Percentiles rank a stretch among this genome's conserved stretches.
Evolutionary conservation across 1,140 invertebrate genomes (phyloP).

Genomic region (Papilio helenus): DNA sequence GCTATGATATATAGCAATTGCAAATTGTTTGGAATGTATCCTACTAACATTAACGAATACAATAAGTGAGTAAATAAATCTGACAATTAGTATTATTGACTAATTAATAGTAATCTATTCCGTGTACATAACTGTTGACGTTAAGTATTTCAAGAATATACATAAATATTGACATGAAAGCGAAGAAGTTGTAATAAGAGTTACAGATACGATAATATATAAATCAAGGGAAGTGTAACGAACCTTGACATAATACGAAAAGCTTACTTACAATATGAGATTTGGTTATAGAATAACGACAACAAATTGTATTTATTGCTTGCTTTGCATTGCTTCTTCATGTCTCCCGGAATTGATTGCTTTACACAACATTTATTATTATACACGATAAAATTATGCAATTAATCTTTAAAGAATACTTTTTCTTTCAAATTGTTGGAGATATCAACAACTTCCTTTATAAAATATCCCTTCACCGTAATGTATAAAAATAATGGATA

Average conservation of each 20-base stretch:
- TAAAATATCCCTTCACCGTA: not conserved
- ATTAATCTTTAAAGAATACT: too few species aligned
- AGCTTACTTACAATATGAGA: not conserved
- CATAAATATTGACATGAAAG: not conserved
- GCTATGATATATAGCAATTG: too few species aligned
- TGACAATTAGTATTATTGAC: not conserved
- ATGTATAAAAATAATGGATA: not conserved
- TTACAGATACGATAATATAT: not conserved
- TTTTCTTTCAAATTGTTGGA: too few species aligned
- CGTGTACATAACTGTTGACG: not conserved
- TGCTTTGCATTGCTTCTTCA: too few species aligned
- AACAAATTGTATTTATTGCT: not conserved
- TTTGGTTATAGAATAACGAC: not conserved
- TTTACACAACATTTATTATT: too few species aligned
- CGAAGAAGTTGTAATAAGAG: not conserved
- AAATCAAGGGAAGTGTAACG: slow-evolving; percentile 8
- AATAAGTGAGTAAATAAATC: not conserved
- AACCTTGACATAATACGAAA: slow-evolving; percentile 1
- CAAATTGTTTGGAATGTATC: not conserved
- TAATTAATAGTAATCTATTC: not conserved
- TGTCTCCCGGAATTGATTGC: too few species aligned
- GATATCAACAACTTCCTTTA: too few species aligned
- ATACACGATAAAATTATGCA: too few species aligned
- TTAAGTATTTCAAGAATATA: not conserved
- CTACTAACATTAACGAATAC: not conserved